Evolutionary conservation across 2,797 vertebrate genomes (phyloP).

Genomic region (Gymnothorax javanicus): DNA sequence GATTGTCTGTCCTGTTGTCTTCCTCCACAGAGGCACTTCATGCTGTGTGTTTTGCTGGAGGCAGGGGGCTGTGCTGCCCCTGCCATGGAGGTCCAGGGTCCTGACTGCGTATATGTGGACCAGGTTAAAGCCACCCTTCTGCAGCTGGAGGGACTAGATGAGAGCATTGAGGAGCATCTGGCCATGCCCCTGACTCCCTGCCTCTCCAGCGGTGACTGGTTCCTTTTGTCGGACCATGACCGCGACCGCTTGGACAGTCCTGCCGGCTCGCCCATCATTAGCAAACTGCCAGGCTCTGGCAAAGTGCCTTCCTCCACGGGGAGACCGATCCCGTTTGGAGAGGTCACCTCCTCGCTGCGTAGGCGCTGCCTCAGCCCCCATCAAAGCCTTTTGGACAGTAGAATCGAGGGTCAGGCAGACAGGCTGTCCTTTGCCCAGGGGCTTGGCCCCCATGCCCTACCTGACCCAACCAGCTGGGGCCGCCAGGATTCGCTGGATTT

Average conservation of each 20-base stretch:
- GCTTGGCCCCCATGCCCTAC: constrained; percentile 62
- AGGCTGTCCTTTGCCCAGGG: constrained; percentile 46
- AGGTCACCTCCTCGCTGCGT: constrained; percentile 56
- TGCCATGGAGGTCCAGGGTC: constrained; percentile 82
- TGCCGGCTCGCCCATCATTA: constrained; percentile 71
- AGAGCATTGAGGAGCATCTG: constrained; percentile 78
- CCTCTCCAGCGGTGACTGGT: constrained; percentile 89
- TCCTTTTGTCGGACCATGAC: constrained; percentile 76
- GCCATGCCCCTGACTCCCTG: constrained; percentile 75
- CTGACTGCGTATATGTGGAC: constrained; percentile 92
- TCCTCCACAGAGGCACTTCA: constrained; percentile 81
- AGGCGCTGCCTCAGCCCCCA: constrained; percentile 73
- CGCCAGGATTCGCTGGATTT: constrained; percentile 67
- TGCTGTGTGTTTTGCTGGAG: constrained; percentile 91
- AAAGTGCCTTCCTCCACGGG: constrained; percentile 58
- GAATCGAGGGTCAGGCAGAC: constrained; percentile 66
- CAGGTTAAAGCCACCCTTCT: constrained; percentile 88
- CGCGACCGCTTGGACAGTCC: constrained; percentile 76
- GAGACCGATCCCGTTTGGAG: constrained; percentile 74
- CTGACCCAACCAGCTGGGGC: constrained; percentile 61
- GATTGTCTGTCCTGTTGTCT: constrained; percentile 22
- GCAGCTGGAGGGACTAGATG: constrained; percentile 82
- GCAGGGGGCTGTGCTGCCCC: constrained; percentile 86
- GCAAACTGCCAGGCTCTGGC: constrained; percentile 72
- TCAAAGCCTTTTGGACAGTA: constrained; percentile 69